Evolutionary conservation across 2,888 invertebrate species (phyloP).

Genomic region (Thereva unica): DNA sequence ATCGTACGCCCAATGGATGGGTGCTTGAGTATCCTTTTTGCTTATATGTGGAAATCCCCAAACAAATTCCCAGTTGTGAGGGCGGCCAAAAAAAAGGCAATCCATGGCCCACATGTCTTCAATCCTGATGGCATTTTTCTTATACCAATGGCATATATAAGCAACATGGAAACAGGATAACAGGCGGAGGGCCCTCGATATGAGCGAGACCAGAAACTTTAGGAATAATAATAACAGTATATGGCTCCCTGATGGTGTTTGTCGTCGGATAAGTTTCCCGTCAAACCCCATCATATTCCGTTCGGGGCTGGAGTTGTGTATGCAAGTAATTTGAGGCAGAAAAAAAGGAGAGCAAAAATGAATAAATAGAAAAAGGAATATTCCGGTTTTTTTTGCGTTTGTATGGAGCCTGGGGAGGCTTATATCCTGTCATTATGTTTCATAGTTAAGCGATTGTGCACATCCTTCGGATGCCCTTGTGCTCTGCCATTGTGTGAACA

Average conservation of each 20-base stretch:
- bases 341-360: conserved; percentile 2
- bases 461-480: conserved; percentile 1
- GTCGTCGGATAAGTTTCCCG: conserved; percentile 33
- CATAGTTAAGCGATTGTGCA: conserved; percentile 40
- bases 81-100: conserved; percentile 15
- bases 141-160: conserved; percentile 9
- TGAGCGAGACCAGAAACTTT: conserved; percentile 26
- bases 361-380: too few species aligned
- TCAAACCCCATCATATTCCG: conserved; percentile 12
- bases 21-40: background rate
- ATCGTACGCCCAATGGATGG: too few species aligned
- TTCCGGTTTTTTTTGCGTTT: too few species aligned
- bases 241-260: conserved; percentile 36
- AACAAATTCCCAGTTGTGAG: conserved; percentile 12
- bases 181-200: conserved; percentile 7
- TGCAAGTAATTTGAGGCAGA: background rate
- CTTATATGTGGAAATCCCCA: background rate
- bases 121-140: conserved; percentile 27
- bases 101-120: conserved; percentile 29
- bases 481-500: too few species aligned
- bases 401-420: conserved; percentile 26
- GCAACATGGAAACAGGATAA: conserved; percentile 20
- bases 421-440: conserved; percentile 38
- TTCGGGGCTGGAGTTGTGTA: background rate
- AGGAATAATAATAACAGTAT: conserved; percentile 35